phyloP scores from a whole-genome alignment of 1,140 invertebrate species.

The Metopolophium dirhodum region DNA sequence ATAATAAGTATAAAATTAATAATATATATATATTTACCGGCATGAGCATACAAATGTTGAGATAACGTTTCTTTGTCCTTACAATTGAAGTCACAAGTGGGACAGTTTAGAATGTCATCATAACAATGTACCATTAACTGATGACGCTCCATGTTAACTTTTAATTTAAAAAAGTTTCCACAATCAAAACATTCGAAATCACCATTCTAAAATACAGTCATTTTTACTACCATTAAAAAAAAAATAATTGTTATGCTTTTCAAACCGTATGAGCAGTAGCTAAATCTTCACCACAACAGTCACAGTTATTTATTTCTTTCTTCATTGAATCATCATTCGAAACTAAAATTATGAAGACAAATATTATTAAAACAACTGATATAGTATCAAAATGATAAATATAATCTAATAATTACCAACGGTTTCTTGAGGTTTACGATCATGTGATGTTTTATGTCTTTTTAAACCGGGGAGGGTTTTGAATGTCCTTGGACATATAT shows the following conservation, averaged over 20 bases:
- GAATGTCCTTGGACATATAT: slow-evolving; percentile 42
- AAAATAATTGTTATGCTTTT: slow-evolving; percentile 24
- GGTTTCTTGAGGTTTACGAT: slow-evolving; percentile 32
- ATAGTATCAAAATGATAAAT: neutral
- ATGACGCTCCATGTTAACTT: slow-evolving; percentile 66
- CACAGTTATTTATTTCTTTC: slow-evolving; percentile 63
- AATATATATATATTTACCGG: slow-evolving; percentile 58
- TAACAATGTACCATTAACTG: slow-evolving; percentile 64
- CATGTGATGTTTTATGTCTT: slow-evolving; percentile 48
- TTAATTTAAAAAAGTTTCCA: slow-evolving; percentile 67
- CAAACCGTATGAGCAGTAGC: slow-evolving; percentile 66
- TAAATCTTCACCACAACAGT: slow-evolving; percentile 66
- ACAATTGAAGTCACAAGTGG: slow-evolving; percentile 65
- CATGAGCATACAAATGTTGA: slow-evolving; percentile 66
- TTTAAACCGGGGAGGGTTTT: slow-evolving; percentile 44
- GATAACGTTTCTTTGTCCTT: slow-evolving; percentile 66
- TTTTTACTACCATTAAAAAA: neutral
- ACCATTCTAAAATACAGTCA: slow-evolving; percentile 63
- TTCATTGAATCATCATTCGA: neutral
- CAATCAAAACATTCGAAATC: slow-evolving; percentile 66
- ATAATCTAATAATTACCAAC: neutral
- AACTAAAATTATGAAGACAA: neutral
- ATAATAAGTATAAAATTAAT: neutral
- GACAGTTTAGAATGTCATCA: slow-evolving; percentile 64
- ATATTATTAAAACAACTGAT: neutral